phyloP scores from a whole-genome alignment of 2,113 vertebrate genomes.

The Marmota flaviventris region DNA sequence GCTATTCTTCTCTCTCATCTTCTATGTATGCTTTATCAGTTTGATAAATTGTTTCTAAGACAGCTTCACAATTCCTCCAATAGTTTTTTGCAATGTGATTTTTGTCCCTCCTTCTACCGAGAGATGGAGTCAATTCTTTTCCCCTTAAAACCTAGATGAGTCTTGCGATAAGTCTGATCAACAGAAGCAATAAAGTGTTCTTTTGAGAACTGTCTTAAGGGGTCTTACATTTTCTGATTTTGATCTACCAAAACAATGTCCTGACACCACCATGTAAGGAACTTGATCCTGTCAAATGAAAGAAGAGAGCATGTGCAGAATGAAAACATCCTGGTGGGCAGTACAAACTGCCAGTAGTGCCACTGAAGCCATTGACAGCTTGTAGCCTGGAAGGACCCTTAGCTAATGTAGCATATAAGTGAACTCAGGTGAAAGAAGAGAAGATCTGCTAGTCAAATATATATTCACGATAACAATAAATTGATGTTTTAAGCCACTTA shows the following conservation, averaged over 20 bases:
- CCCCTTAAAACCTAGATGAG: neutral
- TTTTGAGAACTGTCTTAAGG: neutral
- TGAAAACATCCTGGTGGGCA: neutral
- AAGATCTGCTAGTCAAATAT: neutral
- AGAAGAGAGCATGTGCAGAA: neutral
- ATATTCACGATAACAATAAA: neutral
- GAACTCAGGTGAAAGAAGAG: neutral
- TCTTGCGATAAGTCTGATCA: neutral
- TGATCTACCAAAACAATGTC: neutral
- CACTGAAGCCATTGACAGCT: fast-evolving
- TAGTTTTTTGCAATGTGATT: neutral
- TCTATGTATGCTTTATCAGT: neutral
- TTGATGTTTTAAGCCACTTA: neutral
- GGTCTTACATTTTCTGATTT: neutral
- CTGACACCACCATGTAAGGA: neutral
- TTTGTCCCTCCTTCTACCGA: neutral
- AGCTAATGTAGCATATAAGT: neutral
- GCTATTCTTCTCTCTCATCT: too few relatives aligned
- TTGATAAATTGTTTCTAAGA: neutral
- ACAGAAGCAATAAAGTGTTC: neutral
- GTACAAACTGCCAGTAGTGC: neutral
- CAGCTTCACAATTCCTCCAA: neutral
- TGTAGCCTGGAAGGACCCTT: neutral
- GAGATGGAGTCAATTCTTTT: neutral
- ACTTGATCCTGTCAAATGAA: neutral